phyloP scores from a whole-genome alignment of 2,797 vertebrate genomes.

The Macrochelys suwanniensis region DNA sequence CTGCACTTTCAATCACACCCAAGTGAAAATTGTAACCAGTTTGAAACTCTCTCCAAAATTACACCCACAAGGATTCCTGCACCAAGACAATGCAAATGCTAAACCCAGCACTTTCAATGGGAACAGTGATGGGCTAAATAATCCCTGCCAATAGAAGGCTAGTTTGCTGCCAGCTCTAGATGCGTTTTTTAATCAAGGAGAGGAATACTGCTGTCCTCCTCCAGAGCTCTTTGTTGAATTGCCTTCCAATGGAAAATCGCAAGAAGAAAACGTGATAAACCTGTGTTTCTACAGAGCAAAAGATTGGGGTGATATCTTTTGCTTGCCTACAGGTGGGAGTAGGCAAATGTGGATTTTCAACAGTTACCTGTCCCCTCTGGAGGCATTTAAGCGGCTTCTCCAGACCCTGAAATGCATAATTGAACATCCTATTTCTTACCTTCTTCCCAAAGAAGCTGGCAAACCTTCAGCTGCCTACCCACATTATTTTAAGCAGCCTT shows the following conservation, averaged over 20 bases:
- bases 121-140: slow-evolving; percentile 62
- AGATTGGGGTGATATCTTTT: slow-evolving; percentile 46
- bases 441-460: slow-evolving; percentile 11
- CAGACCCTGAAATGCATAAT: slow-evolving; percentile 45
- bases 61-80: slow-evolving; percentile 9
- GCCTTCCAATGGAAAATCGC: slow-evolving; percentile 64
- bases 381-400: slow-evolving; percentile 18
- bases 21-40: neutral
- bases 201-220: slow-evolving; percentile 74
- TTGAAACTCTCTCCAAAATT: slow-evolving; percentile 8
- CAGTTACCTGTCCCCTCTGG: slow-evolving; percentile 31
- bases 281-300: slow-evolving; percentile 55
- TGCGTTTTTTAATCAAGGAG: slow-evolving; percentile 74
- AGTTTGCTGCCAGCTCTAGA: slow-evolving; percentile 65
- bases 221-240: slow-evolving; percentile 76
- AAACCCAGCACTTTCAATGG: slow-evolving; percentile 29
- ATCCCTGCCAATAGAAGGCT: slow-evolving; percentile 57
- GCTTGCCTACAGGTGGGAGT: neutral
- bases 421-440: slow-evolving; percentile 5
- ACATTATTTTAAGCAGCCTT: slow-evolving; percentile 10
- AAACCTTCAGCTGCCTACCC: neutral
- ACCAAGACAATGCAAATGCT: slow-evolving; percentile 43
- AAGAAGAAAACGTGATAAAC: slow-evolving; percentile 65
- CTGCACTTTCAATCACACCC: neutral
- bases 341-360: slow-evolving; percentile 21